A percentile compares a stretch with the other conserved stretches of the same genome.
These are phyloP conservation scores for Choloepus didactylus DNA, from an alignment of 2,797 vertebrate species.

Conservation along the genomic window DNA sequence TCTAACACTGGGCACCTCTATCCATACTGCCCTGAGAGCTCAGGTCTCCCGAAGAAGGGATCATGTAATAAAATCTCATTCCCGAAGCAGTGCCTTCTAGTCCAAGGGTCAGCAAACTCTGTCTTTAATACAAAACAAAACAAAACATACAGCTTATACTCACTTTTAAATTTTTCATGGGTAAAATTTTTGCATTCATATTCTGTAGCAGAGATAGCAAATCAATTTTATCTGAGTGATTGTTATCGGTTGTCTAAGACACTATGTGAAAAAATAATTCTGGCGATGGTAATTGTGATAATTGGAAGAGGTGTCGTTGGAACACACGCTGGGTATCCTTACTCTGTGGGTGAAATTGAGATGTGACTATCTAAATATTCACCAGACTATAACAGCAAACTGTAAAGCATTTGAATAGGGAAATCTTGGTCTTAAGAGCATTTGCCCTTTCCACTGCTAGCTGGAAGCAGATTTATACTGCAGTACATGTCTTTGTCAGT, in stretches of 20 bases:
- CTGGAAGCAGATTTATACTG: neutral
- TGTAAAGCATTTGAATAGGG: neutral
- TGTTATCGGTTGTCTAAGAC: neutral
- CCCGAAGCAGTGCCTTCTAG: neutral
- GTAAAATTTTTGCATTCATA: constrained; percentile 9
- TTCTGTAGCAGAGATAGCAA: neutral
- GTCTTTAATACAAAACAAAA: neutral
- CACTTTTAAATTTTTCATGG: constrained; percentile 7
- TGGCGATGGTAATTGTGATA: accelerated
- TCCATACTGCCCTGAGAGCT: neutral
- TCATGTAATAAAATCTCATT: neutral
- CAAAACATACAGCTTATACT: neutral
- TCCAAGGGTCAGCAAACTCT: neutral
- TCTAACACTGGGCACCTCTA: neutral
- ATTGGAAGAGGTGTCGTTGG: neutral
- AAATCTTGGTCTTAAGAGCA: neutral
- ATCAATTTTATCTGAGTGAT: neutral
- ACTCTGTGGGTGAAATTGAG: neutral
- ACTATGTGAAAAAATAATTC: neutral
- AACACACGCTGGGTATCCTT: neutral
- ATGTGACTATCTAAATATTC: neutral
- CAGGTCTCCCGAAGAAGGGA: neutral
- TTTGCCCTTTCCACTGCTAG: neutral
- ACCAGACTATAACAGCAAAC: neutral
- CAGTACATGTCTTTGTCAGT: neutral